These are phyloP conservation scores for Cantharis rufa DNA, from an alignment of 2,888 invertebrate species.

Conservation along the genomic window DNA sequence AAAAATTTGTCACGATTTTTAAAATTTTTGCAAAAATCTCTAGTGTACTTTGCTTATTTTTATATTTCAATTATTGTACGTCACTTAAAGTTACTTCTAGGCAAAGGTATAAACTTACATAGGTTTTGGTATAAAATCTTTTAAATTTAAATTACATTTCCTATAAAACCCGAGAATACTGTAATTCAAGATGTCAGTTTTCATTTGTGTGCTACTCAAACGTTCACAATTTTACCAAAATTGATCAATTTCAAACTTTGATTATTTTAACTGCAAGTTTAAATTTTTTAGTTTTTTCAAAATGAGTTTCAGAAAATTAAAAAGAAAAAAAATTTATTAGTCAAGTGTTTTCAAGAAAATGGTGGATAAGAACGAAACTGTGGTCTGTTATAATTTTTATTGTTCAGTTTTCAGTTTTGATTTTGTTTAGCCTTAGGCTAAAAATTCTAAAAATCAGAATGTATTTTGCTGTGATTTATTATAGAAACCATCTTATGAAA, in stretches of 20 bases:
- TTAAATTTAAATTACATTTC: neutral
- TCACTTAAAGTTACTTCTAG: neutral
- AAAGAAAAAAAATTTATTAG: too few relatives aligned
- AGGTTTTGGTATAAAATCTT: neutral
- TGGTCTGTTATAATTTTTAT: neutral
- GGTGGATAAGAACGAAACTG: too few relatives aligned
- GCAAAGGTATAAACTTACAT: neutral
- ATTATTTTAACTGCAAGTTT: neutral
- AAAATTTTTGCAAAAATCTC: too few relatives aligned
- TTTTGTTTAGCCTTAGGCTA: too few relatives aligned
- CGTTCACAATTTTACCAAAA: neutral
- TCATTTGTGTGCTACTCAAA: neutral
- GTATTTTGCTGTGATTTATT: neutral
- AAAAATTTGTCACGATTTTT: too few relatives aligned
- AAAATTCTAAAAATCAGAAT: too few relatives aligned
- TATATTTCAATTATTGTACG: too few relatives aligned
- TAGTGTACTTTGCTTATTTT: too few relatives aligned
- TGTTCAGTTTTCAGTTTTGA: too few relatives aligned
- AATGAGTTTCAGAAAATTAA: too few relatives aligned
- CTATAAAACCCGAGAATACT: neutral
- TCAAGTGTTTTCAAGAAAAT: too few relatives aligned
- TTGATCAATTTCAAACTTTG: neutral
- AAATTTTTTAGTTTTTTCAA: too few relatives aligned
- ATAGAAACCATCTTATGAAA: neutral
- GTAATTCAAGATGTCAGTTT: neutral